Percentiles rank a stretch among this genome's conserved stretches.
Conservation (phyloP, 2,113 vertebrate species). For the Gambusia affinis region DNA sequence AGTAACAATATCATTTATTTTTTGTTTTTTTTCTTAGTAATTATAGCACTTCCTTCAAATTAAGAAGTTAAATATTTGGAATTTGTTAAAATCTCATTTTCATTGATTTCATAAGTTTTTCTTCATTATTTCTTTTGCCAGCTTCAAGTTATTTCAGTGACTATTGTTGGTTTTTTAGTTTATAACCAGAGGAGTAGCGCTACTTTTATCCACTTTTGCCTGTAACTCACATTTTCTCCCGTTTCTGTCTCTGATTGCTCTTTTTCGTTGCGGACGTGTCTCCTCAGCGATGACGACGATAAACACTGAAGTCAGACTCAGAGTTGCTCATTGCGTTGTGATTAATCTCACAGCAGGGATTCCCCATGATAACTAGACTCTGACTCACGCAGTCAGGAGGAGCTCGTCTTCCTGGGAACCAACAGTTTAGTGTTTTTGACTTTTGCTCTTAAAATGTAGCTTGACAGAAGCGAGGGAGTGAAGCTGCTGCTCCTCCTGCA, state of each 20-base stretch:
- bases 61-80: too few relatives aligned
- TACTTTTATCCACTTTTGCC: too few relatives aligned
- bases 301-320: not conserved
- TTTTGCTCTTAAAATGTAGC: too few relatives aligned
- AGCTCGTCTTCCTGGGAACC: not conserved
- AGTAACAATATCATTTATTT: too few relatives aligned
- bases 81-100: not conserved
- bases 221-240: not conserved
- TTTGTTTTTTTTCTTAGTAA: too few relatives aligned
- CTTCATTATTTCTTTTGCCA: not conserved
- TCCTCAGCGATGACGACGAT: not conserved
- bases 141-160: too few relatives aligned
- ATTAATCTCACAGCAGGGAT: not conserved
- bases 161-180: too few relatives aligned
- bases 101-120: too few relatives aligned
- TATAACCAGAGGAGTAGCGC: too few relatives aligned
- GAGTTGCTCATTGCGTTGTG: constrained; percentile 3
- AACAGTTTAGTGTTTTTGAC: too few relatives aligned
- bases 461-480: not conserved
- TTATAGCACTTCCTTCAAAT: too few relatives aligned
- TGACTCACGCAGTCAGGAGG: constrained; percentile 10
- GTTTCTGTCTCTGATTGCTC: not conserved
- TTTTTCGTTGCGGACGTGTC: not conserved
- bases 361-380: constrained; percentile 1
- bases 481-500: constrained; percentile 6